These are phyloP conservation scores for Bombus huntii DNA, from an alignment of 1,140 invertebrate species.

Conservation along the genomic window DNA sequence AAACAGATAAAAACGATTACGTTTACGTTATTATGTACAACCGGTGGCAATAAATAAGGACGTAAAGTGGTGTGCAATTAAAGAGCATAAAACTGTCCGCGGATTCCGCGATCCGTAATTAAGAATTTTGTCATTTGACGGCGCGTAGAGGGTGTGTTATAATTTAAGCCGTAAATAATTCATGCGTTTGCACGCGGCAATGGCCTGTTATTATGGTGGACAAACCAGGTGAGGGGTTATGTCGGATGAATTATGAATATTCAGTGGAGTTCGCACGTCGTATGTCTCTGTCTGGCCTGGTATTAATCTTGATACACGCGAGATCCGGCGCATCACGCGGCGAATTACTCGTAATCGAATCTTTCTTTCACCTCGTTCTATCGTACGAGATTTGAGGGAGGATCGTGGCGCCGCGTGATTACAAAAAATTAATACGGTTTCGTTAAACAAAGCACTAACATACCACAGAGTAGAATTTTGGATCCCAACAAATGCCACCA, in stretches of 20 bases:
- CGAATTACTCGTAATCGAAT: not conserved
- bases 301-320: constrained; percentile 36
- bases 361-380: not conserved
- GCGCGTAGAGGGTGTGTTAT: constrained; percentile 55
- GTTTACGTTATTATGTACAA: not conserved
- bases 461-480: no score
- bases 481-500: no score
- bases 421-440: not conserved
- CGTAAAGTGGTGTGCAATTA: constrained; percentile 63
- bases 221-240: constrained; percentile 52
- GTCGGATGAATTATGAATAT: constrained; percentile 76
- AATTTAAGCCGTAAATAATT: constrained; percentile 77
- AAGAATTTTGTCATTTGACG: constrained; percentile 70
- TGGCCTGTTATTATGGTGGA: constrained; percentile 70
- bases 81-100: constrained; percentile 69
- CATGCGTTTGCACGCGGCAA: constrained; percentile 65
- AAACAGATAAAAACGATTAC: not conserved
- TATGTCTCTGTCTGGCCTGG: constrained; percentile 56
- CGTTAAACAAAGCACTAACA: no score
- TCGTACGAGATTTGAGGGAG: not conserved
- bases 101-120: constrained; percentile 54
- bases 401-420: not conserved
- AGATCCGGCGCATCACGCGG: not conserved
- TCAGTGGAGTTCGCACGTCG: constrained; percentile 73
- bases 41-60: constrained; percentile 40